phyloP scores from a whole-genome alignment of 2,797 vertebrate species.

The Anableps anableps region DNA sequence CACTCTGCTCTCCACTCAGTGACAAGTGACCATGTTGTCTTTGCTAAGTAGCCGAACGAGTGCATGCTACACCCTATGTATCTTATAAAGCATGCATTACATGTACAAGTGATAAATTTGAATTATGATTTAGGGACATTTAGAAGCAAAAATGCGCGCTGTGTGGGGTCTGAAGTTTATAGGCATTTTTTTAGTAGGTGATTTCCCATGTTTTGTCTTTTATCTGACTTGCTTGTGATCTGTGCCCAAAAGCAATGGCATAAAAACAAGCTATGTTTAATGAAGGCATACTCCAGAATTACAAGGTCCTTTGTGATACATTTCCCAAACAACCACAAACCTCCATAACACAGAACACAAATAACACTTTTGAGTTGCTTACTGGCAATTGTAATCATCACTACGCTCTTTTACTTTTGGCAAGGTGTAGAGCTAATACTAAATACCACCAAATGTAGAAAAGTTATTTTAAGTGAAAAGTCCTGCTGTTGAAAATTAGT shows the following conservation, averaged over 20 bases:
- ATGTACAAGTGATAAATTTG: background rate
- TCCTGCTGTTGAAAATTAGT: conserved; percentile 8
- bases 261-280: conserved; percentile 35
- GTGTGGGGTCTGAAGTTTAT: conserved; percentile 45
- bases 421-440: background rate
- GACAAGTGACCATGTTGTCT: background rate
- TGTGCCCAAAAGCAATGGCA: conserved; percentile 25
- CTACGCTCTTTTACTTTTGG: background rate
- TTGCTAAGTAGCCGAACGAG: background rate
- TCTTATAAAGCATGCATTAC: background rate
- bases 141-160: conserved; percentile 2
- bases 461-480: conserved; percentile 49
- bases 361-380: background rate
- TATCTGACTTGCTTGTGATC: conserved; percentile 60
- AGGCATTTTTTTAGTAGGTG: conserved; percentile 58
- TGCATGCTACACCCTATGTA: background rate
- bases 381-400: background rate
- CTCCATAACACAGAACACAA: background rate
- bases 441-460: background rate
- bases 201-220: conserved; percentile 63
- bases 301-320: conserved; percentile 34
- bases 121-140: background rate
- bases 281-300: conserved; percentile 58
- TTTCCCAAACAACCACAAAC: conserved; percentile 26
- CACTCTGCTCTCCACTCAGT: background rate